Evolutionary conservation across 2,113 vertebrate genomes (phyloP).

Genomic region (Cisticola juncidis): DNA sequence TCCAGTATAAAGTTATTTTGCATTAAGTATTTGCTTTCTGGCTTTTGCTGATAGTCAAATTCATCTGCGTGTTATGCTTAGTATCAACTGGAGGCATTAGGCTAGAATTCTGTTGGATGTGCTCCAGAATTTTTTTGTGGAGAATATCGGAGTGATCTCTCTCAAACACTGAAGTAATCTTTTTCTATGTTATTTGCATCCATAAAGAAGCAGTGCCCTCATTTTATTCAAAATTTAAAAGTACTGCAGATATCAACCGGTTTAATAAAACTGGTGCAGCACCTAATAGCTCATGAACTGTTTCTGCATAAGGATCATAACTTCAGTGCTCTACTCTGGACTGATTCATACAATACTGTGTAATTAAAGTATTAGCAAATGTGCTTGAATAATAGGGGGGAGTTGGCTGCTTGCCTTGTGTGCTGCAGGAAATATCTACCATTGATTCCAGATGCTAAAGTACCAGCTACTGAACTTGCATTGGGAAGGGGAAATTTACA

Average conservation of each 20-base stretch:
- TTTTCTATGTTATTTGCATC: background rate
- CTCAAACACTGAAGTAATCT: background rate
- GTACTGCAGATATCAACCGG: background rate
- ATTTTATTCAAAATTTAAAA: background rate
- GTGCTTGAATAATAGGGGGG: constrained; percentile 7
- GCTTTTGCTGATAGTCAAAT: background rate
- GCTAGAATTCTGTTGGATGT: background rate
- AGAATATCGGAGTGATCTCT: background rate
- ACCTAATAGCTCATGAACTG: background rate
- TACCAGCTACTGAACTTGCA: constrained; percentile 50
- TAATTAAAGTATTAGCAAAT: constrained; percentile 31
- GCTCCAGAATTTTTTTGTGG: background rate
- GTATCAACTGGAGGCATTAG: background rate
- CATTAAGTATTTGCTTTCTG: background rate
- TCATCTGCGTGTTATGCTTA: background rate
- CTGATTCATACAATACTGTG: background rate
- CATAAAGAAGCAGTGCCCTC: background rate
- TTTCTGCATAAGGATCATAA: background rate
- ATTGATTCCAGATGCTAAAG: constrained; percentile 54
- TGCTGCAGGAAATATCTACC: constrained; percentile 59
- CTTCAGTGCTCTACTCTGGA: background rate
- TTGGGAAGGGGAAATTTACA: constrained; percentile 62
- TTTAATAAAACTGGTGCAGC: background rate
- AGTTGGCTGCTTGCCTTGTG: constrained; percentile 44
- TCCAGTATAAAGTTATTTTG: background rate